Base-by-base conservation (phyloP, 2,888 invertebrate species). In the Oxystoma pomonae region DNA sequence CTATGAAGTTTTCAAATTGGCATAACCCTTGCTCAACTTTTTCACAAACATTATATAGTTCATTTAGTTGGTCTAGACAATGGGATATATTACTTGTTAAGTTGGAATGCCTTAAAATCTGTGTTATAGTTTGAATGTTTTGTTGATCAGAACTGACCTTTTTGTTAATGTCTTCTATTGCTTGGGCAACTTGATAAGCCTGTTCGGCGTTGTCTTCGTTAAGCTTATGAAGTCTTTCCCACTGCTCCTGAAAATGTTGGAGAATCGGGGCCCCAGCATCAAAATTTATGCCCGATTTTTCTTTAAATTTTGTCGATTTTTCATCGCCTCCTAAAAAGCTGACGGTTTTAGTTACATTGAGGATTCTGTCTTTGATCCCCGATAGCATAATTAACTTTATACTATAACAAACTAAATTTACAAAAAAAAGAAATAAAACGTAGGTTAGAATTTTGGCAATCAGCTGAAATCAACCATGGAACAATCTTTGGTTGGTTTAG, bases 241-340 rank as follows among this genome's bases (percentile, higher is more conserved):
- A 92, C 66, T 88, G 82, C 57, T 86, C 81, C 76, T 91, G 90
- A 77, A 88, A 91, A 77, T 88, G 86, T 67, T 86, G 85, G 57
- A 91, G 77, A 65, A 91, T 79, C 67, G 86, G 86, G 35, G 86
- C 86, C 2, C 91, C 91, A 69, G 89, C 89, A 73, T 87, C 84
- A 59, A 81, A 80, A 76, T 86, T 83, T 20, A 83, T 76, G 16
- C 18, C 16, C 1, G 62, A 61, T 35, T 66, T 68, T 35, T 67
- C 68, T 12, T 62, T 60, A 1, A 57, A 59, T 61, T 65, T 67
- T 58, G 55, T 19, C 21, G 21, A 18, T 7, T 50, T 63, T 58
- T 73, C 72, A 18, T 68, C 68, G 35, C 21, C 63, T 58, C 59
- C 65, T 53, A 74, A 72, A 22, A 76, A 63, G 52, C 68, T 69